Evolutionary conservation across 2,113 vertebrate species (phyloP).

Genomic region (Glaucidium brasilianum): DNA sequence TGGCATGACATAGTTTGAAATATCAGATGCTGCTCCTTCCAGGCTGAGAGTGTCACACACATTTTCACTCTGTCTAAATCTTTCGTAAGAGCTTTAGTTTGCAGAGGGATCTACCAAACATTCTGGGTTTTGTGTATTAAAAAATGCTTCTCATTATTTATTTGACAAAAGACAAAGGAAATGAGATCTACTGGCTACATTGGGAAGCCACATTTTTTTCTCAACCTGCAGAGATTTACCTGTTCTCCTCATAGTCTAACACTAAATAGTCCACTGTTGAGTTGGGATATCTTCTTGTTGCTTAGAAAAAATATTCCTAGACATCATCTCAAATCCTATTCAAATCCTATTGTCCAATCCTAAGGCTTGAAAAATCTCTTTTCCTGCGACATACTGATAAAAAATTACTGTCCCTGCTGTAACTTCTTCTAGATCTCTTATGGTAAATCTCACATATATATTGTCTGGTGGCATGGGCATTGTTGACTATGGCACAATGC

Average conservation of each 20-base stretch:
- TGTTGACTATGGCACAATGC: neutral
- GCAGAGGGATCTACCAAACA: neutral
- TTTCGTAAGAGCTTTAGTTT: neutral
- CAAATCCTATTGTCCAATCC: neutral
- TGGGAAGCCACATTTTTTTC: neutral
- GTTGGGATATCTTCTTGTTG: neutral
- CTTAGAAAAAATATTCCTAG: neutral
- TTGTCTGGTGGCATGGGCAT: neutral
- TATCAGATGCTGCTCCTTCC: slow-evolving; percentile 7
- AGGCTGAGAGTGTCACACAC: neutral
- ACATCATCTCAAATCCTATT: neutral
- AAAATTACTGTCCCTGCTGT: neutral
- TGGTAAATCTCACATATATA: neutral
- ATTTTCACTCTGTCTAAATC: slow-evolving; percentile 20
- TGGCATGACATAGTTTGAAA: neutral
- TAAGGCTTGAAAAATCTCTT: neutral
- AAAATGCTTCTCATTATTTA: neutral
- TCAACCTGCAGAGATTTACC: neutral
- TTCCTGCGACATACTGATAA: neutral
- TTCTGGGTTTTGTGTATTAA: neutral
- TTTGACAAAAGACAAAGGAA: neutral
- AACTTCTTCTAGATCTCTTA: neutral
- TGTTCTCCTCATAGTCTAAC: neutral
- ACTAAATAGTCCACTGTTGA: neutral
- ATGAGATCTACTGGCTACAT: neutral